Evolutionary conservation across 2,113 vertebrate genomes (phyloP).

Genomic region (Neogobius melanostomus): DNA sequence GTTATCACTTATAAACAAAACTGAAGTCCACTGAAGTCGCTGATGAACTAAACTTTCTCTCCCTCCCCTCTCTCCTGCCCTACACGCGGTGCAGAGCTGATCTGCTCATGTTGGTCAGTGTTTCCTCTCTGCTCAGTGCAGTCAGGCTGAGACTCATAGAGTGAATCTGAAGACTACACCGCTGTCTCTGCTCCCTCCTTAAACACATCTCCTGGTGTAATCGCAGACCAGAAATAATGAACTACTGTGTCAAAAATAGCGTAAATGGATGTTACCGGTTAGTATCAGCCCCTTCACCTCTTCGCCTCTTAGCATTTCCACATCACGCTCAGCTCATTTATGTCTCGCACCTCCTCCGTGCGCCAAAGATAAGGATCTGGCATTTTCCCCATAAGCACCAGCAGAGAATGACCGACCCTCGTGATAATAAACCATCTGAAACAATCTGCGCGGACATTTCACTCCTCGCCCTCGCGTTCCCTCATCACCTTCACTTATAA

Average conservation of each 20-base stretch:
- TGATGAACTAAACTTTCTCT: too few species aligned
- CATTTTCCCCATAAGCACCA: constrained; percentile 11
- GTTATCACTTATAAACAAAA: too few species aligned
- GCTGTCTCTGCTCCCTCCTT: too few species aligned
- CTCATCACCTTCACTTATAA: constrained; percentile 41
- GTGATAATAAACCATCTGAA: constrained; percentile 7
- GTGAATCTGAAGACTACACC: too few species aligned
- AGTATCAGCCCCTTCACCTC: background rate
- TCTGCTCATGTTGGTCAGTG: too few species aligned
- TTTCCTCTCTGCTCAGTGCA: too few species aligned
- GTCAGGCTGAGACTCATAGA: too few species aligned
- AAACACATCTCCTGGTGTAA: too few species aligned
- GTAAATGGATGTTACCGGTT: background rate
- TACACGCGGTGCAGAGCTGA: too few species aligned
- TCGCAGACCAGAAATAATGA: constrained; percentile 3
- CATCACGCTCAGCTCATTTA: constrained; percentile 21
- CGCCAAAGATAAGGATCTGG: constrained; percentile 12
- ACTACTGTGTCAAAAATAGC: constrained; percentile 25
- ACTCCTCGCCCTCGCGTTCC: background rate
- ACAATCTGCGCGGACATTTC: constrained; percentile 20
- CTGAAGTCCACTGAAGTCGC: too few species aligned
- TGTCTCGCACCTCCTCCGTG: constrained; percentile 11
- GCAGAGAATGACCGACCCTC: constrained; percentile 5
- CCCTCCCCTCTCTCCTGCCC: too few species aligned
- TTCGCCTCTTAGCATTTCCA: constrained; percentile 29